These are phyloP conservation scores for Furcula furcula DNA, from an alignment of 2,888 invertebrate species.

Conservation along the genomic window DNA sequence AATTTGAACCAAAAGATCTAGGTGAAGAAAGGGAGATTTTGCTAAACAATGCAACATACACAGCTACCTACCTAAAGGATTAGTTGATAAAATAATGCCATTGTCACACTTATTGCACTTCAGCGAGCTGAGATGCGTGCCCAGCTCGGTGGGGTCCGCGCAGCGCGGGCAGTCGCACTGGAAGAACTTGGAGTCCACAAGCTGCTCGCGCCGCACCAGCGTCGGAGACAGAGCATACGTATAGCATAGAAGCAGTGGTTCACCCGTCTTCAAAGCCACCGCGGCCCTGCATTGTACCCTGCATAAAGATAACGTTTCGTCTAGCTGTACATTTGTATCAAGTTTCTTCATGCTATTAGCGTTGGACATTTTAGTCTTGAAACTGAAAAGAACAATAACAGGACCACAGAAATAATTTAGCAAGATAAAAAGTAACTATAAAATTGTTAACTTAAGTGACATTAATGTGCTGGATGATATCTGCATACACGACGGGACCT, in stretches of 20 bases:
- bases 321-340: not conserved
- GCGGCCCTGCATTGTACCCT: conserved; percentile 88
- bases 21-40: too few relatives aligned
- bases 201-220: conserved; percentile 84
- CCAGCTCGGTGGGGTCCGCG: conserved; percentile 89
- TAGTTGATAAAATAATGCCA: conserved; percentile 83
- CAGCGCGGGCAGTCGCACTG: conserved; percentile 89
- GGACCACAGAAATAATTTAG: too few relatives aligned
- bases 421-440: too few relatives aligned
- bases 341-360: not conserved
- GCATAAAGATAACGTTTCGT: conserved; percentile 8
- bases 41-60: too few relatives aligned
- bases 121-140: conserved; percentile 89
- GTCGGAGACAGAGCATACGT: conserved; percentile 89
- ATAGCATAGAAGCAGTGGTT: conserved; percentile 87
- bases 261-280: conserved; percentile 83
- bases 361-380: too few relatives aligned
- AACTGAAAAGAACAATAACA: too few relatives aligned
- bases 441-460: too few relatives aligned
- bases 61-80: conserved; percentile 85
- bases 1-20: too few relatives aligned
- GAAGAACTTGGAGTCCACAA: conserved; percentile 90
- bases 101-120: conserved; percentile 90
- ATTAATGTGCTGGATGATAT: too few relatives aligned
- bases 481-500: too few relatives aligned